Percentiles rank a stretch among this genome's conserved stretches.
These are phyloP conservation scores for Achatina immaculata DNA, from an alignment of 1,140 invertebrate genomes.

Conservation along the genomic window DNA sequence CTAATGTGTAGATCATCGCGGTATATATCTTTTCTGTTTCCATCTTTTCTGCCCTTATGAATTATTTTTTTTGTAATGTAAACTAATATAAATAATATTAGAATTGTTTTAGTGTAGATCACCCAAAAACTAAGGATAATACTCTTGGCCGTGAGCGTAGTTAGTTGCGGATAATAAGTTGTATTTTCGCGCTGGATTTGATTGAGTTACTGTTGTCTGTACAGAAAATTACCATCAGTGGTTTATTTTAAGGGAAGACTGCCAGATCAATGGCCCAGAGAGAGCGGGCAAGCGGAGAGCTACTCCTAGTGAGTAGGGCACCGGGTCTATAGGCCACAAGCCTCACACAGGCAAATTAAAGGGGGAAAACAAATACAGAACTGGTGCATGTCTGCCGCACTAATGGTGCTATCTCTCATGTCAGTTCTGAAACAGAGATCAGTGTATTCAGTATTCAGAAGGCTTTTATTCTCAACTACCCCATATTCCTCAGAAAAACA, in stretches of 20 bases:
- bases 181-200: not conserved
- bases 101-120: not conserved
- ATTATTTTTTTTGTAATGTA: not conserved
- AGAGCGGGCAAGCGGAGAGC: not conserved
- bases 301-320: slow-evolving; percentile 8
- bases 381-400: not conserved
- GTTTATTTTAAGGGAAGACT: slow-evolving; percentile 4
- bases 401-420: not conserved
- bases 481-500: too few species aligned
- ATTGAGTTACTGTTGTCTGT: not conserved
- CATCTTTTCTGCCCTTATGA: not conserved
- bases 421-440: not conserved
- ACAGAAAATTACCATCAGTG: not conserved
- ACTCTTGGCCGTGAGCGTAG: not conserved
- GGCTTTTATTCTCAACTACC: too few species aligned
- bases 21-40: not conserved
- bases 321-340: slow-evolving; percentile 30
- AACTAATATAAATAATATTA: not conserved
- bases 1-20: not conserved
- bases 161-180: not conserved
- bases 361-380: not conserved
- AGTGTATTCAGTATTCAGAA: not conserved
- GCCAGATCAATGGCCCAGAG: slow-evolving; percentile 25
- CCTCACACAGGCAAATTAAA: not conserved
- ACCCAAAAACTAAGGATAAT: not conserved